phyloP scores from a whole-genome alignment of 2,888 invertebrate species.

The Congeria kusceri region DNA sequence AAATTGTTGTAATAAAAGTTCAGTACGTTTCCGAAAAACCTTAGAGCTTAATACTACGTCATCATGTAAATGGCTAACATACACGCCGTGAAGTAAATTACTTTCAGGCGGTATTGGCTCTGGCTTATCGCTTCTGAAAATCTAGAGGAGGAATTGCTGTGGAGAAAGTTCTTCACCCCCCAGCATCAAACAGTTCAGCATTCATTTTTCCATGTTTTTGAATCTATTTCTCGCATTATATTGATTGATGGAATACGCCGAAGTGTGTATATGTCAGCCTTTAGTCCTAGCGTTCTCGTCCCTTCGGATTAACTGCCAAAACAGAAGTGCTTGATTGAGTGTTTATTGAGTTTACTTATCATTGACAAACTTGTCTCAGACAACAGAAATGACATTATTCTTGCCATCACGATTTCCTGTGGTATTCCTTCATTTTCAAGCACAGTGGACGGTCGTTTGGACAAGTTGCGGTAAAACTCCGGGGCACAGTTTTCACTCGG shows the following conservation, averaged over 20 bases:
- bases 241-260: neutral
- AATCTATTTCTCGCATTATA: neutral
- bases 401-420: neutral
- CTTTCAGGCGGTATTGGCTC: neutral
- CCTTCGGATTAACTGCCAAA: conserved; percentile 4
- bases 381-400: neutral
- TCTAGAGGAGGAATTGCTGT: neutral
- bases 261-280: neutral
- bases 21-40: too few species aligned
- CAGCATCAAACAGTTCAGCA: neutral
- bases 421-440: neutral
- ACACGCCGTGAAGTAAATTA: too few species aligned
- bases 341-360: neutral
- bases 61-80: too few species aligned
- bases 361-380: neutral
- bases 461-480: too few species aligned
- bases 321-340: neutral
- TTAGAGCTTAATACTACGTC: too few species aligned
- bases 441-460: neutral
- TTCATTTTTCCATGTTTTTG: neutral
- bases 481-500: too few species aligned
- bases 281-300: neutral
- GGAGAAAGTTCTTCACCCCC: neutral
- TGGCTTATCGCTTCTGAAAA: neutral
- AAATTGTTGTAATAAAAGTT: too few species aligned